These are phyloP conservation scores for Zeus faber DNA, from an alignment of 2,113 vertebrate genomes.

Conservation along the genomic window DNA sequence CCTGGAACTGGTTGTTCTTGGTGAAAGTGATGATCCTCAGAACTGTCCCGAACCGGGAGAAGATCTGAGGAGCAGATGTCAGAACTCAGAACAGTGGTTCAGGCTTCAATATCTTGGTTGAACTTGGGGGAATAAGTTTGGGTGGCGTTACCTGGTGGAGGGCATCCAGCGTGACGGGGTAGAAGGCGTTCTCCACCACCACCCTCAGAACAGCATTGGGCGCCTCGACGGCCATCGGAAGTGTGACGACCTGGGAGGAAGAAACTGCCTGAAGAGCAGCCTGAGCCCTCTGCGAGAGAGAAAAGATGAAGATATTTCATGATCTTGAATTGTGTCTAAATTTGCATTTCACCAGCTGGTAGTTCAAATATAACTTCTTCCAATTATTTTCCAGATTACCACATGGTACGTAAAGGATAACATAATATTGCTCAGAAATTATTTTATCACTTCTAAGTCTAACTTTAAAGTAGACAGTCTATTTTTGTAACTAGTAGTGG, in stretches of 20 bases:
- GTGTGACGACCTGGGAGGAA: constrained; percentile 75
- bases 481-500: no score
- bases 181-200: constrained; percentile 95
- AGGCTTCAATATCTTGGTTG: background rate
- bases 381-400: no score
- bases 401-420: no score
- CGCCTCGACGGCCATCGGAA: constrained; percentile 76
- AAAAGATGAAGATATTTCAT: no score
- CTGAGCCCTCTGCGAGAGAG: constrained; percentile 83
- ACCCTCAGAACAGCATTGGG: constrained; percentile 91
- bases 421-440: no score
- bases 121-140: background rate
- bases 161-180: constrained; percentile 91
- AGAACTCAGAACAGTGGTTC: background rate
- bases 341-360: no score
- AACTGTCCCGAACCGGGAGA: constrained; percentile 93
- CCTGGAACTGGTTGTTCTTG: constrained; percentile 96
- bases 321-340: no score
- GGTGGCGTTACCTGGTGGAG: constrained; percentile 85
- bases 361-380: no score
- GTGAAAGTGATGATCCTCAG: constrained; percentile 96
- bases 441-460: no score
- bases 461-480: no score
- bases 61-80: constrained; percentile 79
- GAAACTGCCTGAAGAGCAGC: constrained; percentile 90